Evolutionary conservation across 2,888 invertebrate genomes (phyloP), one percentile per base, ranked within the genome.

Genomic region (Crepidodera aurea): DNA sequence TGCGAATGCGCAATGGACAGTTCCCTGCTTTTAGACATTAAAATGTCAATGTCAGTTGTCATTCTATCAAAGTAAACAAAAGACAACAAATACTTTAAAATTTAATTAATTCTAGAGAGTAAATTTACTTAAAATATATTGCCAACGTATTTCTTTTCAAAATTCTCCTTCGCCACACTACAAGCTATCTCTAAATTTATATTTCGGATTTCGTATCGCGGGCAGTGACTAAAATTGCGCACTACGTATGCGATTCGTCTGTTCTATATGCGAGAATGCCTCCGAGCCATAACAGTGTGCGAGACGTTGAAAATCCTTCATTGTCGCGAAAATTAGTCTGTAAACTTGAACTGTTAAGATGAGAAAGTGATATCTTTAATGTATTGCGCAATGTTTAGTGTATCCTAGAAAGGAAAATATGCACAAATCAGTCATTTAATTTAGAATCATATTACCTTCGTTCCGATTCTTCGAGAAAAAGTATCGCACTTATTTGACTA

Each of bases 211-310:
- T 32, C 54, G 13, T 37, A 37, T 32, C 19, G n/a, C 44, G 44
- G 27, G 51, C 18, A n/a, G 10, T 51, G 32, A 29, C 32, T 51
- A 32, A 34, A 12, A 29, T 22, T 2, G 13, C 10, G 29, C 18
- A 19, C 44, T 34, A n/a, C 44, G 19, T 22, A 7, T 50, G 25
- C 18, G 16, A 40, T 19, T 40, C 32, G 51, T 34, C 40, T 51
- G 53, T 25, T 34, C 51, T 51, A 40, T 25, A 42, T 58, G 53
- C 40, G 53, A 59, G 40, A 55, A 66, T 71, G 74, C 78, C 77
- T 78, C 78, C 78, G 78, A 78, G 78, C 78, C 78, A 78, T 71
- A 65, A 55, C 67, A 65, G 67, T 63, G 68, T 63, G 50, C 61
- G 59, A 62, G 48, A 44, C 42, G 25, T 51, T 42, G n/a, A n/a